phyloP scores from a whole-genome alignment of 2,888 invertebrate species.

The Caradrina kadenii region DNA sequence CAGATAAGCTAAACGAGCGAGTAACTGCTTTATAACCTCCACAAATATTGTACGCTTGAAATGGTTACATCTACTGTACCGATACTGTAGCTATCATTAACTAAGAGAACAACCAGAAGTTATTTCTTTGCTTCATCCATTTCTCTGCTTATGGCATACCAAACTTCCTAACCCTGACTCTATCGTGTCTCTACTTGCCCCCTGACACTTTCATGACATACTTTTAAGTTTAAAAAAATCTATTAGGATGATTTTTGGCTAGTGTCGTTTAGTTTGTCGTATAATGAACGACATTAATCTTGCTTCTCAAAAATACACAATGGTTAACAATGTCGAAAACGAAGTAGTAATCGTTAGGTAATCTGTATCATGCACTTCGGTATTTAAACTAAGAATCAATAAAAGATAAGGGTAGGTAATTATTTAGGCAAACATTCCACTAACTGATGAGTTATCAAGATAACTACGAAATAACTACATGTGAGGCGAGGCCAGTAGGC shows the following conservation, averaged over 20 bases:
- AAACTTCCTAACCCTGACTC: too few species aligned
- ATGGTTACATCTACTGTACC: conserved; percentile 5
- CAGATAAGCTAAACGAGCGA: conserved; percentile 43
- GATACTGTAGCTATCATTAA: background rate
- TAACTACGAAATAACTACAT: conserved; percentile 42
- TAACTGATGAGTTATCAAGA: conserved; percentile 21
- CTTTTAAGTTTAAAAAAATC: conserved; percentile 14
- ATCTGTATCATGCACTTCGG: background rate
- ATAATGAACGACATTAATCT: too few species aligned
- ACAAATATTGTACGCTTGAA: conserved; percentile 18
- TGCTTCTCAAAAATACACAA: conserved; percentile 9
- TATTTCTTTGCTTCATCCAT: background rate
- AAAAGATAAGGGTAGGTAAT: conserved; percentile 30
- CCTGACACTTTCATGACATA: background rate
- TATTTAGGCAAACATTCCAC: conserved; percentile 26
- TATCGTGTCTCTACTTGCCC: background rate
- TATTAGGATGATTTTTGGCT: conserved; percentile 36
- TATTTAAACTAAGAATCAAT: conserved; percentile 24
- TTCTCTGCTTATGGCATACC: background rate
- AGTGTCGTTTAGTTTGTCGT: conserved; percentile 13
- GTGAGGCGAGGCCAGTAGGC: conserved; percentile 34
- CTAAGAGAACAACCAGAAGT: background rate
- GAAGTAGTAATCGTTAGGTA: background rate
- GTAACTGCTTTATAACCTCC: conserved; percentile 27
- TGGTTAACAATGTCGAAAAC: background rate